Evolutionary conservation across 2,797 vertebrate species (phyloP).

Genomic region (Adelosebastes latens): DNA sequence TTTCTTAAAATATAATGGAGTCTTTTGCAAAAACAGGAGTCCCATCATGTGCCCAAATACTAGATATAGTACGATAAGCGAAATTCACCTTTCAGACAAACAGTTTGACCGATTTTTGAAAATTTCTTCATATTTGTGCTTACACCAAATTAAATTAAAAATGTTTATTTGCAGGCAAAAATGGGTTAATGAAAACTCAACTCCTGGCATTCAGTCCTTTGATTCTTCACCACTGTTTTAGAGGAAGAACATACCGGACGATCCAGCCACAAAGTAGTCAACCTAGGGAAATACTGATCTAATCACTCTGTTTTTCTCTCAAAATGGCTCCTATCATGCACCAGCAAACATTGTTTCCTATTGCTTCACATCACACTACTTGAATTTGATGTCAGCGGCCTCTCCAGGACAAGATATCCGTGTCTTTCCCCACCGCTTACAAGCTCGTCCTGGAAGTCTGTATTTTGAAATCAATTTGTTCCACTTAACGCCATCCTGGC

Average conservation of each 20-base stretch:
- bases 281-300: not conserved
- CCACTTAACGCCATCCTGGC: slow-evolving; percentile 20
- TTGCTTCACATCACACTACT: slow-evolving; percentile 11
- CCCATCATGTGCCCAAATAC: too few relatives aligned
- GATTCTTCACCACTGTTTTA: not conserved
- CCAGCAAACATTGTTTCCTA: not conserved
- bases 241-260: not conserved
- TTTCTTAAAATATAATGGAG: too few relatives aligned
- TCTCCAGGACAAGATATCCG: slow-evolving; percentile 10
- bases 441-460: slow-evolving; percentile 14
- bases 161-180: too few relatives aligned
- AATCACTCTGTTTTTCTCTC: slow-evolving; percentile 4
- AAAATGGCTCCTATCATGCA: not conserved
- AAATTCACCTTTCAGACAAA: too few relatives aligned
- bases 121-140: too few relatives aligned
- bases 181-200: not conserved
- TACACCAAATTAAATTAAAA: too few relatives aligned
- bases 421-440: slow-evolving; percentile 11
- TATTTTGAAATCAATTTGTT: slow-evolving; percentile 56
- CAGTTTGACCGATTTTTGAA: too few relatives aligned
- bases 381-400: not conserved
- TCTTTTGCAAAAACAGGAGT: too few relatives aligned
- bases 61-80: too few relatives aligned
- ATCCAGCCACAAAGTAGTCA: not conserved
- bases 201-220: not conserved